Base-by-base conservation (phyloP, 2,113 vertebrate species). In the Cyphomyrus plagiostoma region DNA sequence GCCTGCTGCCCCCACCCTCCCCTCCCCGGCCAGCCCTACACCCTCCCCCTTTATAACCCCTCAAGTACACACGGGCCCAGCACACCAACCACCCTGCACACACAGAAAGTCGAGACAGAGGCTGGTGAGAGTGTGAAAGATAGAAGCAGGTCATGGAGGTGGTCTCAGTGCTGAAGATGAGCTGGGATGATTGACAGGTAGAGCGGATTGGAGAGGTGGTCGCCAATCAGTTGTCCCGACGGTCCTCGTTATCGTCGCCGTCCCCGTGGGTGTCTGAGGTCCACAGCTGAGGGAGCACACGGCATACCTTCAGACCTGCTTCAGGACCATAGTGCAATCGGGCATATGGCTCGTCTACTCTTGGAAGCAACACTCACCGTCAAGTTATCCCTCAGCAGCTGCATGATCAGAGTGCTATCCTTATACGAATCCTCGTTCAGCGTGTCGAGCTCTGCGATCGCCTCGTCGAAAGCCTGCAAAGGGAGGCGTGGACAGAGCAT, bases 331-430 rank as follows among this genome's bases (percentile, higher is more conserved):
- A 80, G 52, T 15, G n/a, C 45, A 49, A 4, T 11, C 26, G 8
- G 46, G 10, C n/a, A 17, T 52, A 56, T 3, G 49, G 48, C 13
- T 23, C 50, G 4, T 6, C n/a, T 46, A 2, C 80, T 17, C 74
- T 3, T 53, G 15, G 9, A 56, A 8, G n/a, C 13, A 0, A 45
- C 58, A 93, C 95, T 94, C 49, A 96, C 95, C 26, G 95, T 99
- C 96, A 99, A 97, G 95, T 99, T 99, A 96, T 99, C 98, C 94
- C 97, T 97, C 95, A 99, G 97, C 95, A 99, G 97, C 93, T 99
- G 98, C 98, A 99, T 98, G 96, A 99, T 99, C 97, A 99, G 96
- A 88, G 97, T 98, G 96, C 98, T 99, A 96, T 99, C 98, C 98
- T 99, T 99, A 96, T 98, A 98, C 74, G 97, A 98, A 89, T 99